Percentiles rank a stretch among this genome's conserved stretches.
Evolutionary conservation across 2,797 vertebrate genomes (phyloP).

Genomic region (Lagocephalus sceleratus): DNA sequence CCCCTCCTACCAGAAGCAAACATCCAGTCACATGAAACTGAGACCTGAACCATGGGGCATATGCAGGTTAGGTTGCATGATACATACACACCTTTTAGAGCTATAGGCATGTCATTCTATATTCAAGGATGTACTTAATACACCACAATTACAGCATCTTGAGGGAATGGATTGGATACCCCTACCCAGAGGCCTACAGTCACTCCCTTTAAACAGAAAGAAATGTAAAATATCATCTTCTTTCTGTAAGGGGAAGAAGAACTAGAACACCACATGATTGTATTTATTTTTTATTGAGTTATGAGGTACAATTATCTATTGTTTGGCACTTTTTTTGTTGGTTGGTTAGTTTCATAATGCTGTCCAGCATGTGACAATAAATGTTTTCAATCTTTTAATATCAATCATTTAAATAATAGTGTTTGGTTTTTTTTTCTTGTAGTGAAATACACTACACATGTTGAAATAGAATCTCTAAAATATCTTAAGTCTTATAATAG

Average conservation of each 20-base stretch:
- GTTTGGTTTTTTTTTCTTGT: too few relatives aligned
- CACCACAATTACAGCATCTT: not conserved
- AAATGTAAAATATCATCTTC: not conserved
- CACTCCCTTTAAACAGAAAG: not conserved
- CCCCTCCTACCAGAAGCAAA: conserved; percentile 46
- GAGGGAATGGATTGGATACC: conserved; percentile 3
- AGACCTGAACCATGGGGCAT: conserved; percentile 23
- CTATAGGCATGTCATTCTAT: conserved; percentile 33
- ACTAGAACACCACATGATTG: not conserved
- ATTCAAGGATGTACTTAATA: conserved; percentile 9
- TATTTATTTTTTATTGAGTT: too few relatives aligned
- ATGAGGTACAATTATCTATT: too few relatives aligned
- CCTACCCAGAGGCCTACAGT: conserved; percentile 3
- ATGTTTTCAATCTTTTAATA: too few relatives aligned
- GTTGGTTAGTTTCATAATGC: too few relatives aligned
- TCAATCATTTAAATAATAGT: too few relatives aligned
- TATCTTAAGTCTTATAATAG: too few relatives aligned
- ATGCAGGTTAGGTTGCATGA: conserved; percentile 15
- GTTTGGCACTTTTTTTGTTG: too few relatives aligned
- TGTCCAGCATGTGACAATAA: too few relatives aligned
- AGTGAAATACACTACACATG: too few relatives aligned
- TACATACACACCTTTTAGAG: conserved; percentile 14
- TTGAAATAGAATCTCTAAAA: too few relatives aligned
- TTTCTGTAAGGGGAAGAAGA: not conserved
- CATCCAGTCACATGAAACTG: conserved; percentile 50